phyloP scores from a whole-genome alignment of 2,797 vertebrate genomes.

The Echeneis naucrates region DNA sequence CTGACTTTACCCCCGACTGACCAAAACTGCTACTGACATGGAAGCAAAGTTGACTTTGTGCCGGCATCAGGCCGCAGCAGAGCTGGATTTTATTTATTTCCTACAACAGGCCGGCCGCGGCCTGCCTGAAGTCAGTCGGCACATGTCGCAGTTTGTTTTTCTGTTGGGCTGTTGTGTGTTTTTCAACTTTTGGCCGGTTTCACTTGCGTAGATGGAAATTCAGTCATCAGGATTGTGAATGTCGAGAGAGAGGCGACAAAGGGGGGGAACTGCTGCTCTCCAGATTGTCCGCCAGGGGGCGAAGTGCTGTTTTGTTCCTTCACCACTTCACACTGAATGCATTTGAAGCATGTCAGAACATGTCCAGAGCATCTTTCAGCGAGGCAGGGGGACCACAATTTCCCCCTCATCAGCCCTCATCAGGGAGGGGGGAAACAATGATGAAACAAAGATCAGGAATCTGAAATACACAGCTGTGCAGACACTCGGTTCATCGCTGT shows the following conservation, averaged over 20 bases:
- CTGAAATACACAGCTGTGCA: constrained; percentile 30
- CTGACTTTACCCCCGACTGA: neutral
- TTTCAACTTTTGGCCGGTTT: constrained; percentile 20
- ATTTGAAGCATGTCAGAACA: constrained; percentile 82
- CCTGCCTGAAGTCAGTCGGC: neutral
- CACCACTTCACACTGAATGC: constrained; percentile 26
- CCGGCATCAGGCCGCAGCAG: neutral
- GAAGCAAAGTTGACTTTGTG: neutral
- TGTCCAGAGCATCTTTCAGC: constrained; percentile 73
- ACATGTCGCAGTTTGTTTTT: constrained; percentile 11
- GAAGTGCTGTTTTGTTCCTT: constrained; percentile 26
- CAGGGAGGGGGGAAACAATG: constrained; percentile 14
- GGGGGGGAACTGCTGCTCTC: neutral
- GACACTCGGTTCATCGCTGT: neutral
- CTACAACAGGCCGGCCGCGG: neutral
- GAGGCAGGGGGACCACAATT: constrained; percentile 11
- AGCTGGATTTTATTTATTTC: neutral
- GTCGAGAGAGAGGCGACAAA: neutral
- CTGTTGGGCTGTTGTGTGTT: neutral
- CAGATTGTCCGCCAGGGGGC: constrained; percentile 83
- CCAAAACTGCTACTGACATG: constrained; percentile 1
- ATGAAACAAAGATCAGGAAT: constrained; percentile 47
- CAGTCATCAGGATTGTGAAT: neutral
- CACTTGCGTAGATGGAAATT: constrained; percentile 24
- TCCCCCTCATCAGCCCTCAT: neutral